phyloP scores from a whole-genome alignment of 2,113 vertebrate species.

The Apus apus region DNA sequence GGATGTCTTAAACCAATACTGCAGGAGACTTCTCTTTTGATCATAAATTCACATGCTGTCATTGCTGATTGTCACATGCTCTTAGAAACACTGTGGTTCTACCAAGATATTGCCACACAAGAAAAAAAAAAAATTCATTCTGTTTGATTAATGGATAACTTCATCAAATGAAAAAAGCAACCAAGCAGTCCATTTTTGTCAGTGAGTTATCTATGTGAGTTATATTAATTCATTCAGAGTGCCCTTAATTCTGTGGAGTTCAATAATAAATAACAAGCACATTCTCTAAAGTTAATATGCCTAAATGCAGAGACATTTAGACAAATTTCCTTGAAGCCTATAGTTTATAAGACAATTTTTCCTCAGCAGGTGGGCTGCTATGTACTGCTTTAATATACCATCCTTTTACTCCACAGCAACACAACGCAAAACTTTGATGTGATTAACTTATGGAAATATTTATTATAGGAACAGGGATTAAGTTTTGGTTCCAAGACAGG shows the following conservation, averaged over 20 bases:
- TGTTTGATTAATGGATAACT: neutral
- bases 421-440: neutral
- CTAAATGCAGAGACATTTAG: neutral
- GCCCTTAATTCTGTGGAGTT: neutral
- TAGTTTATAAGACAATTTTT: neutral
- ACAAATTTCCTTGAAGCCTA: neutral
- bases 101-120: neutral
- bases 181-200: neutral
- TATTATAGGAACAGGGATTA: neutral
- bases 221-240: neutral
- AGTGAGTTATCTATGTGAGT: neutral
- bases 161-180: neutral
- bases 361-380: neutral
- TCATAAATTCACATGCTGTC: neutral
- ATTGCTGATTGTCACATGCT: neutral
- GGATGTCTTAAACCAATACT: neutral
- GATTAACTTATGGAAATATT: neutral
- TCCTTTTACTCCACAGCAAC: neutral
- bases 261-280: neutral
- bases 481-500: neutral
- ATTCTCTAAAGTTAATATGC: neutral
- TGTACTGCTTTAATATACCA: neutral
- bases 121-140: neutral
- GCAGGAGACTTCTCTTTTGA: neutral
- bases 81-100: neutral